phyloP scores from a whole-genome alignment of 2,113 vertebrate genomes.

The Leptodactylus fuscus region DNA sequence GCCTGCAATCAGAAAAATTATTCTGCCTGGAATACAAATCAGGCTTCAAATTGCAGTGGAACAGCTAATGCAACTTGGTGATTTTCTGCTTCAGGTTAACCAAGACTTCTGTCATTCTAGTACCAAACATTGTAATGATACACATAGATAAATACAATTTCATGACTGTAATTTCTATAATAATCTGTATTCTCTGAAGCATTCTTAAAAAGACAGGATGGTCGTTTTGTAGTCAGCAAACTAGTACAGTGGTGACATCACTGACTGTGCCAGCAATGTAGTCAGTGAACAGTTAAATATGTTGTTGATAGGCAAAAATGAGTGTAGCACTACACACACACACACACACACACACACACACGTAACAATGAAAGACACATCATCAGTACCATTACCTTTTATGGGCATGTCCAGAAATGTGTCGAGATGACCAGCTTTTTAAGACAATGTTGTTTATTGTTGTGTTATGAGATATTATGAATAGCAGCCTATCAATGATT shows the following conservation, averaged over 20 bases:
- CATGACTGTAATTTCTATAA: neutral
- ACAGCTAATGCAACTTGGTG: neutral
- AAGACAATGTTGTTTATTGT: too few relatives aligned
- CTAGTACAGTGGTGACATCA: neutral
- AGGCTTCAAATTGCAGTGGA: neutral
- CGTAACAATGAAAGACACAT: too few relatives aligned
- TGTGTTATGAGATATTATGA: too few relatives aligned
- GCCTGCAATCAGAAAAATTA: slow-evolving; percentile 25
- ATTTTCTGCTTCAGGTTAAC: neutral
- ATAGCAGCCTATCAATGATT: too few relatives aligned
- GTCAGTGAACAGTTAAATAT: too few relatives aligned
- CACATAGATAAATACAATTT: neutral
- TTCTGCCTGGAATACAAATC: slow-evolving; percentile 33
- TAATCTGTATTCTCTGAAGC: neutral
- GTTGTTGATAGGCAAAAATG: too few relatives aligned
- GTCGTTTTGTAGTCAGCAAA: neutral
- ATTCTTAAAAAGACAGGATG: neutral
- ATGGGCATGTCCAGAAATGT: too few relatives aligned
- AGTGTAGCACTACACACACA: too few relatives aligned
- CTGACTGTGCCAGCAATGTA: neutral
- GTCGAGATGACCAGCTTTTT: too few relatives aligned
- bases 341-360: too few relatives aligned
- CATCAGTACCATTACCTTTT: too few relatives aligned
- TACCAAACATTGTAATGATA: neutral
- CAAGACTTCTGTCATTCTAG: neutral